Conservation (phyloP, 1,140 invertebrate species). For the Pogonomyrmex barbatus region DNA sequence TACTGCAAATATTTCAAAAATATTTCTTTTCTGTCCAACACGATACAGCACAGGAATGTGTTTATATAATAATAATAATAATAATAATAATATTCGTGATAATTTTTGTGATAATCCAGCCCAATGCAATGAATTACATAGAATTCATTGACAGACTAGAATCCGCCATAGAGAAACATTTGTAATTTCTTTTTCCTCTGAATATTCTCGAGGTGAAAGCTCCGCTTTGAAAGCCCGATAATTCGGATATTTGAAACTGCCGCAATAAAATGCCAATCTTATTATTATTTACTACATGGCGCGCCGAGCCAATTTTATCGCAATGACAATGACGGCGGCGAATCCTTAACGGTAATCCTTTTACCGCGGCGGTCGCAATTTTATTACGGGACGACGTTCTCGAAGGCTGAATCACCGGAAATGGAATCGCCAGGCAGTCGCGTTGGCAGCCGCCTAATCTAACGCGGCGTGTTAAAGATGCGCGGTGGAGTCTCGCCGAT, state of each 20-base stretch:
- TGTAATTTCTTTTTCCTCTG: background rate
- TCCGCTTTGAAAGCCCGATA: background rate
- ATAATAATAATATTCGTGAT: background rate
- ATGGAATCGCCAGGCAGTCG: conserved; percentile 36
- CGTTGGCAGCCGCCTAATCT: conserved; percentile 46
- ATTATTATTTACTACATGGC: background rate
- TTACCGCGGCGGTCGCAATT: conserved; percentile 27
- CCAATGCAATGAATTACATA: no score
- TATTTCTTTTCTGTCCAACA: background rate
- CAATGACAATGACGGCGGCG: conserved; percentile 9
- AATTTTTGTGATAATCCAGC: background rate
- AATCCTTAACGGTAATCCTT: conserved; percentile 46
- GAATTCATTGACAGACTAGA: background rate
- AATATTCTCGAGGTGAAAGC: background rate
- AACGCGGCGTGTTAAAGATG: conserved; percentile 54
- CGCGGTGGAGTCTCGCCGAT: conserved; percentile 44
- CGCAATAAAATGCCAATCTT: background rate
- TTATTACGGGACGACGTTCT: conserved; percentile 45
- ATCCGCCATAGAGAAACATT: background rate
- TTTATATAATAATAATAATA: background rate
- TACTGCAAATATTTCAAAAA: background rate
- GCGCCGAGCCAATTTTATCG: conserved; percentile 28
- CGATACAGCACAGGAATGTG: background rate
- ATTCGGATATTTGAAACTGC: background rate
- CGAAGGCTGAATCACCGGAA: conserved; percentile 56